These are phyloP conservation scores for Calephelis perditalis DNA, from an alignment of 2,888 invertebrate species.

Conservation along the genomic window DNA sequence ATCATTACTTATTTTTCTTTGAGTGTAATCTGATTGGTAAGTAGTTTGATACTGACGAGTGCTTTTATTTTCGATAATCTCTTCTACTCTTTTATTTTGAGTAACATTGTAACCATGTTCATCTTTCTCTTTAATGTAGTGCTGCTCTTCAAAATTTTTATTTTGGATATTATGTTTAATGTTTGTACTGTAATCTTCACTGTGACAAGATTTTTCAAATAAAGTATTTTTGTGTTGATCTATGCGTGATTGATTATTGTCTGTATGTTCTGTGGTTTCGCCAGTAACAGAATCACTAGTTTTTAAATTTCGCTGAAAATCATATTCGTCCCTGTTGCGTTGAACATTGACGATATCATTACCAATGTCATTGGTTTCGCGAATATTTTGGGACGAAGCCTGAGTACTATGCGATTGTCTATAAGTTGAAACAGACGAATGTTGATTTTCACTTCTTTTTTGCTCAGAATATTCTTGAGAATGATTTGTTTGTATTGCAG, in stretches of 20 bases:
- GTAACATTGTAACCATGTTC: slow-evolving; percentile 40
- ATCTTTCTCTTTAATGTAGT: slow-evolving; percentile 38
- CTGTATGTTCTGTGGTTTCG: slow-evolving; percentile 11
- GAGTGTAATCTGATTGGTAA: slow-evolving; percentile 77
- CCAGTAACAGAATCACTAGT: neutral
- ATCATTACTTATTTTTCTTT: slow-evolving; percentile 79
- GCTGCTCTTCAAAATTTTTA: slow-evolving; percentile 37
- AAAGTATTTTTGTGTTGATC: slow-evolving; percentile 28
- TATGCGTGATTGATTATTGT: slow-evolving; percentile 12
- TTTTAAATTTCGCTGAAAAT: slow-evolving; percentile 34
- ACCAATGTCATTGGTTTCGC: slow-evolving; percentile 39
- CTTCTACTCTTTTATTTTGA: slow-evolving; percentile 44
- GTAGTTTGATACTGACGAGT: slow-evolving; percentile 78
- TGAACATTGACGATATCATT: slow-evolving; percentile 57
- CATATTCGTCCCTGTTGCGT: slow-evolving; percentile 51
- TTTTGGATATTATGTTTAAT: slow-evolving; percentile 30
- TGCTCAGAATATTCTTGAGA: slow-evolving; percentile 53
- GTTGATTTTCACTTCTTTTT: slow-evolving; percentile 47
- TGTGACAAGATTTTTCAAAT: slow-evolving; percentile 33
- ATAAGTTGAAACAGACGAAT: slow-evolving; percentile 42
- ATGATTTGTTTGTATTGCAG: slow-evolving; percentile 46
- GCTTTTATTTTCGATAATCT: slow-evolving; percentile 47
- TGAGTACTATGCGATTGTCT: slow-evolving; percentile 46
- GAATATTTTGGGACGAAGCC: slow-evolving; percentile 43
- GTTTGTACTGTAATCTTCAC: slow-evolving; percentile 29